Evolutionary conservation across 1,140 invertebrate species (phyloP), one percentile per base, ranked within the genome.

Genomic region (Lepeophtheirus salmonis): DNA sequence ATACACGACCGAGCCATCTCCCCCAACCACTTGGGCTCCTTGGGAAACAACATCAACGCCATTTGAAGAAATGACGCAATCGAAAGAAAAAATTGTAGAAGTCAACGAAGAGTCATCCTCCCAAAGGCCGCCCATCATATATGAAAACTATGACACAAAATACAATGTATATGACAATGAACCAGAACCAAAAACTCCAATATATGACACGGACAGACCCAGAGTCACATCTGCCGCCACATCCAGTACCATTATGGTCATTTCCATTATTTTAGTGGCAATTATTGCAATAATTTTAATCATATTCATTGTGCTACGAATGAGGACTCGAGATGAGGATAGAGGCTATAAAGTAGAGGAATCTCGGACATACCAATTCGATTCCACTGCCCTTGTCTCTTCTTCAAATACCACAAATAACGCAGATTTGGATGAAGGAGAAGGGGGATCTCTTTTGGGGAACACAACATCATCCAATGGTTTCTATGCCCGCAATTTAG

Each of bases 71-170:
- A 41, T n/a, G n/a, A 41, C 30, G 30, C 6, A 6, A 10, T n/a
- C 30, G n/a, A 6, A n/a, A n/a, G 30, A 41, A 41, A 41, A 41
- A 41, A 41, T 41, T n/a, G 30, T 41, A 6, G 6, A 41, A 4
- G 50, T 52, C n/a, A 16, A 52, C 50, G 4, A 52, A 16, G 50
- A 22, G 50, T 17, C 26, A 57, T 41, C 55, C 16, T 26, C 55
- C 16, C 55, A 2, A 41, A 41, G 25, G 10, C 55, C 55, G 13
- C 57, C 56, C 3, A 50, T 51, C 57, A 53, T 21, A 20, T 61
- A 61, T 24, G 59, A 61, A 23, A 61, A 61, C 51, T 61, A 61
- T 30, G 59, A 61, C 18, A 54, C 50, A 6, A 61, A 61, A 21
- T 61, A 61, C 21, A 61, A 61, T 17, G 22, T 61, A 2, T 61